A percentile compares a stretch with the other conserved stretches of the same genome.
phyloP scores from a whole-genome alignment of 2,113 vertebrate species.

The Corythaixoides concolor region DNA sequence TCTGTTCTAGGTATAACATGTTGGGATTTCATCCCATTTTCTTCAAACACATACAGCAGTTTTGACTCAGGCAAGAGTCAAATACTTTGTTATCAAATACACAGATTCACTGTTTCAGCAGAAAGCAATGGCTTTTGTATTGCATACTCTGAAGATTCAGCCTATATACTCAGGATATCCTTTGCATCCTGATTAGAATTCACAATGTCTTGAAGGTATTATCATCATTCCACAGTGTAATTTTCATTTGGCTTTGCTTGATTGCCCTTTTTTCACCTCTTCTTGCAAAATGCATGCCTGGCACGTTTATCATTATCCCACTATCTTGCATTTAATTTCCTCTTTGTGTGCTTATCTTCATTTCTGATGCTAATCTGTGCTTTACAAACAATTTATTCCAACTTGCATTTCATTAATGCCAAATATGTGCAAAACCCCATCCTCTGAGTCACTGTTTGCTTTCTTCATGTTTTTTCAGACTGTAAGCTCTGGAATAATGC shows the following conservation, averaged over 20 bases:
- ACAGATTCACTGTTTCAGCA: not conserved
- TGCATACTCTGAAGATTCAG: not conserved
- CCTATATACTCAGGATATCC: not conserved
- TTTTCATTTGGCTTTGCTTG: slow-evolving; percentile 9
- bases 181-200: not conserved
- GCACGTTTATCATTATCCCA: not conserved
- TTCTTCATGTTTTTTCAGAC: not conserved
- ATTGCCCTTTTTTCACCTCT: not conserved
- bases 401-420: not conserved
- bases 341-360: not conserved
- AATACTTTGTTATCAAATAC: not conserved
- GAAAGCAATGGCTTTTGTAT: not conserved
- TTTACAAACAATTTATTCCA: slow-evolving; percentile 14
- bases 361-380: slow-evolving; percentile 25
- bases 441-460: not conserved
- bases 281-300: not conserved
- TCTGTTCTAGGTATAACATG: not conserved
- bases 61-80: not conserved
- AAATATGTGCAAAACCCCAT: not conserved
- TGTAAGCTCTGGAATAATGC: not conserved
- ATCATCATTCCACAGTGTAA: not conserved
- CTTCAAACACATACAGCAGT: not conserved
- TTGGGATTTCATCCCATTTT: not conserved
- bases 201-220: not conserved
- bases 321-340: slow-evolving; percentile 18